Conservation (phyloP, 2,888 invertebrate species). For the Melanostoma scalare region DNA sequence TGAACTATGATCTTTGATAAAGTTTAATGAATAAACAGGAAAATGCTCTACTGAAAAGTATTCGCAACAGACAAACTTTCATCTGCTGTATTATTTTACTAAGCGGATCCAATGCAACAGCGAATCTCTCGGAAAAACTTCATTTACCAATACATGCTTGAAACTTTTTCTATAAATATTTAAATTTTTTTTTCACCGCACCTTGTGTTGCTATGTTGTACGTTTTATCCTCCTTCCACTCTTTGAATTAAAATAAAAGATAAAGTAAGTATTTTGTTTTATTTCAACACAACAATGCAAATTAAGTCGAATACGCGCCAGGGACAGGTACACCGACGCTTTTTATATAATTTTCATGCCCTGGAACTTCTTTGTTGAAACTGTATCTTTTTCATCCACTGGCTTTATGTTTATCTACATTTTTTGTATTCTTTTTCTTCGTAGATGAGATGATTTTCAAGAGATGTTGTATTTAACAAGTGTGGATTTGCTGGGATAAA, state of each 20-base stretch:
- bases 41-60: not conserved
- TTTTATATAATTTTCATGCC: not conserved
- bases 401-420: constrained; percentile 5
- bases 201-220: not conserved
- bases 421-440: not conserved
- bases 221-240: not conserved
- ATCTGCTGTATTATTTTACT: constrained; percentile 25
- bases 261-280: constrained; percentile 20
- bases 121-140: constrained; percentile 14
- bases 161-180: constrained; percentile 48
- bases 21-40: constrained; percentile 9
- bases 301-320: constrained; percentile 20
- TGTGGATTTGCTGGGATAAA: constrained; percentile 7
- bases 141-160: not conserved
- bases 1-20: not conserved
- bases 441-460: not conserved
- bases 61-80: constrained; percentile 10
- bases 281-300: constrained; percentile 34
- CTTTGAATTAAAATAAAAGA: constrained; percentile 2
- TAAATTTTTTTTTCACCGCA: not conserved
- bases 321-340: not conserved
- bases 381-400: constrained; percentile 17
- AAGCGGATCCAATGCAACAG: constrained; percentile 25
- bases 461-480: constrained; percentile 28
- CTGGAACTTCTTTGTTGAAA: constrained; percentile 9